Conservation (phyloP, 2,113 vertebrate species). For the Oenanthe melanoleuca region DNA sequence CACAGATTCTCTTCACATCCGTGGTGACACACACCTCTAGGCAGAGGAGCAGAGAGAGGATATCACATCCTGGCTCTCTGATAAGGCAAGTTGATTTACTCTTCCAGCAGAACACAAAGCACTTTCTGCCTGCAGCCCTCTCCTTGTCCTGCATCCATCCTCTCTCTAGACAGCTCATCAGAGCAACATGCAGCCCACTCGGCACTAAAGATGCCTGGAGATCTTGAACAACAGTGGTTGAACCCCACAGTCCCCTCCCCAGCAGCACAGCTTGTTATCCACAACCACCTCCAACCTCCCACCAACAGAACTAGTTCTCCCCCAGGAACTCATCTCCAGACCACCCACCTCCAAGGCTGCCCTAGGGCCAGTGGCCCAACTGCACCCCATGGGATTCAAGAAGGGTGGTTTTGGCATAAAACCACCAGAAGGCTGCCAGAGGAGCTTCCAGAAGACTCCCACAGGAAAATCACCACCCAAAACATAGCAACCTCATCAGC, state of each 20-base stretch:
- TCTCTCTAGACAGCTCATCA: not conserved
- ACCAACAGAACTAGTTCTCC: not conserved
- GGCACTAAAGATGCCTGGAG: not conserved
- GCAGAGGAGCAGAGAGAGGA: not conserved
- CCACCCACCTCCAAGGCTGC: not conserved
- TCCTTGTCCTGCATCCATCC: not conserved
- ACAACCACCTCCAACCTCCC: not conserved
- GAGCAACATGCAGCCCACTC: not conserved
- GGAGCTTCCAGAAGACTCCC: not conserved
- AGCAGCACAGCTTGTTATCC: not conserved
- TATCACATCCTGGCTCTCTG: not conserved
- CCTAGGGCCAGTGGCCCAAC: rapidly evolving
- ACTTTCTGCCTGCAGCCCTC: not conserved
- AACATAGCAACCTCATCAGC: not conserved
- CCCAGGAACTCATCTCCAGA: not conserved
- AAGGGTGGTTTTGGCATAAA: not conserved
- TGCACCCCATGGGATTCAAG: not conserved
- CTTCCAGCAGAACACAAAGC: not conserved
- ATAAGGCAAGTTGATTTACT: not conserved
- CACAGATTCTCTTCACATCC: not conserved
- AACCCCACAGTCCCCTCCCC: not conserved
- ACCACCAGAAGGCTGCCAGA: not conserved
- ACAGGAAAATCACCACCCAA: not conserved
- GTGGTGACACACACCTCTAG: not conserved
- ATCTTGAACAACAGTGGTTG: not conserved